Conservation (phyloP, 2,888 invertebrate species). For the Sphaeridia pumilis region DNA sequence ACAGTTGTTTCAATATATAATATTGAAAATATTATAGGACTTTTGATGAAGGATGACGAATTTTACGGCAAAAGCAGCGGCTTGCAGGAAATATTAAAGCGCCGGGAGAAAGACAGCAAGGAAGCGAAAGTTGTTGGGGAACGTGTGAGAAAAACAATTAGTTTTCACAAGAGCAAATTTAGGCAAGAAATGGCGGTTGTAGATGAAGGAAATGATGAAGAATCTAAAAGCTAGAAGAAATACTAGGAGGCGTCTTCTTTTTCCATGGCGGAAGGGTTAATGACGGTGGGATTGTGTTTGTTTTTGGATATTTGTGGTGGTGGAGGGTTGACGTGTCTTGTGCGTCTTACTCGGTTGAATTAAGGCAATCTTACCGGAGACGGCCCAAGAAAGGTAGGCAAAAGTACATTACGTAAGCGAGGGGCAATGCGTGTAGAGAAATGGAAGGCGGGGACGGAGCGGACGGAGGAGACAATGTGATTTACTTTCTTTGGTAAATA, state of each 20-base stretch:
- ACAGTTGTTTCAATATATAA: too few relatives aligned
- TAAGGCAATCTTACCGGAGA: neutral
- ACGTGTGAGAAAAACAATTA: constrained; percentile 1
- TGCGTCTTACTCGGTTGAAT: neutral
- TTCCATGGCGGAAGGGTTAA: neutral
- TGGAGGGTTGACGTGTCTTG: too few relatives aligned
- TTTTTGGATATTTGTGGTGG: neutral
- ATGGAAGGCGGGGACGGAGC: neutral
- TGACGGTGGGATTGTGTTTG: neutral
- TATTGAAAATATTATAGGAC: too few relatives aligned
- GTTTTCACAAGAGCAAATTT: too few relatives aligned
- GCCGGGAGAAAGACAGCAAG: neutral
- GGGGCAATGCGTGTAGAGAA: neutral
- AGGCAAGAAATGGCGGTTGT: too few relatives aligned
- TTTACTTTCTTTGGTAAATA: constrained; percentile 1
- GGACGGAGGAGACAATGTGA: neutral
- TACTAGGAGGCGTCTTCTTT: too few relatives aligned
- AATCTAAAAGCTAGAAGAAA: too few relatives aligned
- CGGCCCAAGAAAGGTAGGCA: neutral
- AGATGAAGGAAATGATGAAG: too few relatives aligned
- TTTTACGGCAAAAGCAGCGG: neutral
- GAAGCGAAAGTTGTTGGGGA: neutral
- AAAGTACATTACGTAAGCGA: too few relatives aligned
- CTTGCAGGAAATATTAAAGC: neutral
- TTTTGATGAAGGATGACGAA: neutral